Conservation (phyloP, 2,888 invertebrate genomes). For the Synanthedon tipuliformis region DNA sequence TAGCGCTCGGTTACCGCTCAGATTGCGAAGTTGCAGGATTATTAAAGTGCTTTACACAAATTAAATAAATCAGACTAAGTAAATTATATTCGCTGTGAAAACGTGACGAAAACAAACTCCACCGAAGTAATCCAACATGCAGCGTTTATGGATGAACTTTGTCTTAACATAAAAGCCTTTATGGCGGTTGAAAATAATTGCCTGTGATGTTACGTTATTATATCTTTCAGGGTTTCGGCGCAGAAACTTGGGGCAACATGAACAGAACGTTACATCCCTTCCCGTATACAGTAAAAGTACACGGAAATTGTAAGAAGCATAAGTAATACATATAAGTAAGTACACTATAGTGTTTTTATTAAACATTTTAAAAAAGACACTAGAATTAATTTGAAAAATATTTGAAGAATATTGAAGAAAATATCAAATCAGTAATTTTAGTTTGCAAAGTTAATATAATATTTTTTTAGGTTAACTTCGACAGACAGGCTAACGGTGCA, state of each 20-base stretch:
- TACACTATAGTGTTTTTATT: too few species aligned
- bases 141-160: slow-evolving; percentile 32
- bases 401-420: too few species aligned
- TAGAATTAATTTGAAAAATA: too few species aligned
- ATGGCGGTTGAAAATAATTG: slow-evolving; percentile 21
- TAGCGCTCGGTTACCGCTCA: neutral
- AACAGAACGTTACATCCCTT: neutral
- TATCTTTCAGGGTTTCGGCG: neutral
- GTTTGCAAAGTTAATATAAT: too few species aligned
- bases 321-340: too few species aligned
- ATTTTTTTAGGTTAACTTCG: too few species aligned
- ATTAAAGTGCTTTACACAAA: neutral
- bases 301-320: too few species aligned
- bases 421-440: too few species aligned
- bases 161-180: slow-evolving; percentile 12
- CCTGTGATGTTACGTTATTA: slow-evolving; percentile 4
- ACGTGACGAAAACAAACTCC: neutral
- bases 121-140: slow-evolving; percentile 10
- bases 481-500: too few species aligned
- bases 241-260: neutral
- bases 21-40: neutral
- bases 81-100: neutral
- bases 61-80: neutral
- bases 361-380: too few species aligned
- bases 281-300: neutral